Conservation (phyloP, 2,888 invertebrate species). For the Cantharis flavilabris region DNA sequence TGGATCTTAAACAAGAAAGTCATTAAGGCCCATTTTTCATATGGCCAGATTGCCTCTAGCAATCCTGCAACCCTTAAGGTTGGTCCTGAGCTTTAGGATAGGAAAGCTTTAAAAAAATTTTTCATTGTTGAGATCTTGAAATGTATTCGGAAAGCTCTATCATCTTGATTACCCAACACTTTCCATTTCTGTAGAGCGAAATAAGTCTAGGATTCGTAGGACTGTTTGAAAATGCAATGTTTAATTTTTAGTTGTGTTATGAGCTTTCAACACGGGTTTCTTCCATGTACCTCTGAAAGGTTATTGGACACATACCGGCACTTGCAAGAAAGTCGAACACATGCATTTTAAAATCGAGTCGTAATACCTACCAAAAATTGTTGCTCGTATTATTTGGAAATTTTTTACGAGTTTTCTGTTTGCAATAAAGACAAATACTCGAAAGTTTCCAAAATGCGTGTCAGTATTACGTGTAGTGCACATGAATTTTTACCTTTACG, state of each 20-base stretch:
- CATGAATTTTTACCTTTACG: slow-evolving; percentile 26
- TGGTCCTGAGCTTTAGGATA: no score
- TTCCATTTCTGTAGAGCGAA: neutral
- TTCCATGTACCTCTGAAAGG: neutral
- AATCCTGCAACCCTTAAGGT: no score
- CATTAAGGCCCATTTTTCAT: no score
- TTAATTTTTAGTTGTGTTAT: neutral
- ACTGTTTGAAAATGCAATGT: neutral
- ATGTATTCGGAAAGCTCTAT: neutral
- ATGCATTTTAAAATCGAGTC: neutral
- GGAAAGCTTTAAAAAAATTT: no score
- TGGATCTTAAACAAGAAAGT: no score
- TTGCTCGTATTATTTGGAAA: neutral
- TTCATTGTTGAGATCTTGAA: no score
- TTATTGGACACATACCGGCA: neutral
- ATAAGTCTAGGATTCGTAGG: neutral
- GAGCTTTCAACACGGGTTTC: neutral
- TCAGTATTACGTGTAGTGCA: slow-evolving; percentile 35
- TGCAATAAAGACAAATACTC: slow-evolving; percentile 34
- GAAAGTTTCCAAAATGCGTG: slow-evolving; percentile 40
- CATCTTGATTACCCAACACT: neutral
- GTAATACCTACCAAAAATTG: neutral
- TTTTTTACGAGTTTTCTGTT: slow-evolving; percentile 16
- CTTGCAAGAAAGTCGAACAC: neutral
- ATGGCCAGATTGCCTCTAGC: no score